A percentile compares a stretch with the other conserved stretches of the same genome.
Conservation (phyloP, 2,113 vertebrate species). For the Poicephalus gulielmi region DNA sequence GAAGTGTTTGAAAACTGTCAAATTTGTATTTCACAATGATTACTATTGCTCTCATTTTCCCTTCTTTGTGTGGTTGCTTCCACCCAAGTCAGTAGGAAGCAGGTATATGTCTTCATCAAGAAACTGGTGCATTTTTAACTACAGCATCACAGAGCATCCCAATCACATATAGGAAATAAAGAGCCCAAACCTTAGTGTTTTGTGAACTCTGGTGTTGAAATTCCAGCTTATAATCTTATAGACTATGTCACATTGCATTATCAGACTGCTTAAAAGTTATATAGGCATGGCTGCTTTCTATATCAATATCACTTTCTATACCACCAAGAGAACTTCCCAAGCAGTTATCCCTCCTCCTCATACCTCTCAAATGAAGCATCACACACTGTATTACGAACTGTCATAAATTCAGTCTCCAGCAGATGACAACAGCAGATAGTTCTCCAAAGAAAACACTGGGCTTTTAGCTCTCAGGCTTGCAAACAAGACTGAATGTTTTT, state of each 20-base stretch:
- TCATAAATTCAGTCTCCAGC: neutral
- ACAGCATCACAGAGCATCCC: neutral
- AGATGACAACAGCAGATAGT: neutral
- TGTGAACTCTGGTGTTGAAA: neutral
- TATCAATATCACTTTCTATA: neutral
- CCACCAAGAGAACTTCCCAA: neutral
- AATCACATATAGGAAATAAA: neutral
- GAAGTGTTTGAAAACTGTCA: neutral
- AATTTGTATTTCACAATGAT: neutral
- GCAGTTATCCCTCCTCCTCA: neutral
- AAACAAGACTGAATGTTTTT: neutral
- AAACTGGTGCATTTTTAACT: neutral
- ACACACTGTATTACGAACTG: neutral
- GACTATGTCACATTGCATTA: neutral
- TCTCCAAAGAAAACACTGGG: neutral
- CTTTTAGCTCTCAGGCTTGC: neutral
- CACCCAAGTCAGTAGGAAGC: neutral
- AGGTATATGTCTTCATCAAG: neutral
- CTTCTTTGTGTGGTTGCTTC: neutral
- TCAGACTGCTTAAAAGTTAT: neutral
- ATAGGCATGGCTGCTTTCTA: neutral
- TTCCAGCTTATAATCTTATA: neutral
- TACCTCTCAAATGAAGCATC: neutral
- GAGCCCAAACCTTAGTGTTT: neutral
- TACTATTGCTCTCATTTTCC: neutral